These are phyloP conservation scores for Caenorhabditis sulstoni DNA, from an alignment of 2,888 invertebrate genomes.

Conservation along the genomic window DNA sequence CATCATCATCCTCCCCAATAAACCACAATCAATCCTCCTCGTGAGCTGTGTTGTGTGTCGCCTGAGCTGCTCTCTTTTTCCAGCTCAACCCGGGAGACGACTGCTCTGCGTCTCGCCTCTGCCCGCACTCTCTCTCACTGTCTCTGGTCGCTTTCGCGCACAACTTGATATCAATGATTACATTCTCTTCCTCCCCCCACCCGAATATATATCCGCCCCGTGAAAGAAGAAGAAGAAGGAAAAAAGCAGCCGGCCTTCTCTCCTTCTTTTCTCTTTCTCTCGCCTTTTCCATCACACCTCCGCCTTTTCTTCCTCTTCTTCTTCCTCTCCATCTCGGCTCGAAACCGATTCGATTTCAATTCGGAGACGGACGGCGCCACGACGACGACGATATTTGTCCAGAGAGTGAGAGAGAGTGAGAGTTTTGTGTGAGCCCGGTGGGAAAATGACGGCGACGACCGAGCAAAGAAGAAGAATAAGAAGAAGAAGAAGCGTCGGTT, in stretches of 20 bases:
- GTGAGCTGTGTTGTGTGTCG: constrained; percentile 1
- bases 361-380: too few relatives aligned
- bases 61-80: neutral
- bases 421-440: constrained; percentile 23
- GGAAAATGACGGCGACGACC: constrained; percentile 14
- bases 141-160: constrained; percentile 1
- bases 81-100: constrained; percentile 41
- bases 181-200: too few relatives aligned
- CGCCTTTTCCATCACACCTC: constrained; percentile 7
- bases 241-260: constrained; percentile 16
- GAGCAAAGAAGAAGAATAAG: constrained; percentile 26
- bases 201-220: constrained; percentile 34
- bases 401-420: too few relatives aligned
- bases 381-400: too few relatives aligned
- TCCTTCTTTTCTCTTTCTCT: too few relatives aligned
- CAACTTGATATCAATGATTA: constrained; percentile 47
- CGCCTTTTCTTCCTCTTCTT: neutral
- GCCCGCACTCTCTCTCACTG: neutral
- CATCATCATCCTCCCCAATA: too few relatives aligned
- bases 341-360: constrained; percentile 14
- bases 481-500: constrained; percentile 3
- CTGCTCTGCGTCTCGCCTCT: neutral
- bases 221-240: too few relatives aligned
- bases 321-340: neutral
- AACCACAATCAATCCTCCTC: too few relatives aligned